Evolutionary conservation across 2,113 vertebrate species (phyloP).

Genomic region (Poeciliopsis turrubarensis): DNA sequence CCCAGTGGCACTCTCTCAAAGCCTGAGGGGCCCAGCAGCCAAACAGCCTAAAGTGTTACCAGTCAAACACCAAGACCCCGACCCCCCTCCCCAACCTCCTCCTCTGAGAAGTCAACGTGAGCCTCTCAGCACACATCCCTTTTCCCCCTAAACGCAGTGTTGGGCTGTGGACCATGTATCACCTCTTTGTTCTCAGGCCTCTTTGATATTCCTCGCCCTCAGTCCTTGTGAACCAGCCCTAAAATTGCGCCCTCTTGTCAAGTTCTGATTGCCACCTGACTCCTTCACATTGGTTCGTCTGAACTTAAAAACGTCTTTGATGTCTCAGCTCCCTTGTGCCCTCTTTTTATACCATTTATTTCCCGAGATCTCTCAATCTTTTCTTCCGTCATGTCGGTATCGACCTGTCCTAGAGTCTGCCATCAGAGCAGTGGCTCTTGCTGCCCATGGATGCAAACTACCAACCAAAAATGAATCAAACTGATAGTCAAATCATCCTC

Average conservation of each 20-base stretch:
- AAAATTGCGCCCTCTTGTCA: conserved; percentile 58
- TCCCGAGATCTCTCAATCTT: conserved; percentile 19
- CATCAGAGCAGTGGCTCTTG: conserved; percentile 57
- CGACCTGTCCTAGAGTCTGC: conserved; percentile 35
- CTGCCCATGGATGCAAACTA: conserved; percentile 54
- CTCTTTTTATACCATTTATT: conserved; percentile 37
- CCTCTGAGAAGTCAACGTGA: conserved; percentile 29
- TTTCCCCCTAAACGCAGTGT: conserved; percentile 35
- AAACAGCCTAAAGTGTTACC: conserved; percentile 51
- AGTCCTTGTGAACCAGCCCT: conserved; percentile 63
- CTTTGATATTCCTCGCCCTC: conserved; percentile 67
- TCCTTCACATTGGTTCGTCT: conserved; percentile 41
- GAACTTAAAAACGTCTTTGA: conserved; percentile 63
- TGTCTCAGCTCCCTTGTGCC: conserved; percentile 46
- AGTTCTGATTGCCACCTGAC: conserved; percentile 50
- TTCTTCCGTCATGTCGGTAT: conserved; percentile 31
- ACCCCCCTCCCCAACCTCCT: not conserved
- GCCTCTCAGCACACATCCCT: conserved; percentile 42
- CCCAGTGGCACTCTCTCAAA: conserved; percentile 99
- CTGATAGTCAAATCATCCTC: conserved; percentile 30
- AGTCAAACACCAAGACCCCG: not conserved
- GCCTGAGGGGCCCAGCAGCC: conserved; percentile 82
- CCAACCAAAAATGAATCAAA: conserved; percentile 62
- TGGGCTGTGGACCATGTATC: conserved; percentile 58
- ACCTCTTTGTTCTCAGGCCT: conserved; percentile 78